Base-by-base conservation (phyloP, 2,888 invertebrate genomes). In the Thymelicus acteon region DNA sequence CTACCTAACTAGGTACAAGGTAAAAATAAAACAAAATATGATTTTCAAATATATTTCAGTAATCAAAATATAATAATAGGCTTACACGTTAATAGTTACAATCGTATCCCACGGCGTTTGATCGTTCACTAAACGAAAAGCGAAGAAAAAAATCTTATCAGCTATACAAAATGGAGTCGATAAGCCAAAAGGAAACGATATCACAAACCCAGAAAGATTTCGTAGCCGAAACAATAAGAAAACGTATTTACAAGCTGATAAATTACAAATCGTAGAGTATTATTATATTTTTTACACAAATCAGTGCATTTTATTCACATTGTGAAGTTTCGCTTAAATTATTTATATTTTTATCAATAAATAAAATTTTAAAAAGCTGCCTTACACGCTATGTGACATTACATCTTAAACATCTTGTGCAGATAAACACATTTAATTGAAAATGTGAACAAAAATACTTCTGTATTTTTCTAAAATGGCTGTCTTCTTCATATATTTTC, bases 11-110 rank as follows among this genome's bases (percentile, higher is more conserved):
- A 44, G 44, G 12, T 12, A 44, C 54, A 13, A n/a, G 48, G n/a
- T 24, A 79, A 73, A 88, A 89, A 86, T 81, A 73, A 84, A 79
- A 76, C 71, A 72, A 74, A 57, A 44, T 60, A 75, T 85, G 84
- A 88, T 91, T 93, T 93, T 90, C 87, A 92, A 93, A 92, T 93
- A 92, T 93, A 93, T 93, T 93, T 93, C 93, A 91, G 93, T 93
- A 93, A 92, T 93, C 93, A 93, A 93, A 93, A 93, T 93, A 93
- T 93, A 93, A 93, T 93, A 92, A 91, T 93, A 92, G 93, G 93
- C 93, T 93, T 93, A 93, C 85, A 91, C 82, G 79, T 90, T 92
- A 92, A 83, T 92, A 93, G 93, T 93, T 92, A 93, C 90, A 92
- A 88, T 92, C 89, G 92, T 93, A 92, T 90, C 86, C 80, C 85